These are phyloP conservation scores for Pseudorasbora parva DNA, from an alignment of 2,113 vertebrate genomes.

Conservation along the genomic window DNA sequence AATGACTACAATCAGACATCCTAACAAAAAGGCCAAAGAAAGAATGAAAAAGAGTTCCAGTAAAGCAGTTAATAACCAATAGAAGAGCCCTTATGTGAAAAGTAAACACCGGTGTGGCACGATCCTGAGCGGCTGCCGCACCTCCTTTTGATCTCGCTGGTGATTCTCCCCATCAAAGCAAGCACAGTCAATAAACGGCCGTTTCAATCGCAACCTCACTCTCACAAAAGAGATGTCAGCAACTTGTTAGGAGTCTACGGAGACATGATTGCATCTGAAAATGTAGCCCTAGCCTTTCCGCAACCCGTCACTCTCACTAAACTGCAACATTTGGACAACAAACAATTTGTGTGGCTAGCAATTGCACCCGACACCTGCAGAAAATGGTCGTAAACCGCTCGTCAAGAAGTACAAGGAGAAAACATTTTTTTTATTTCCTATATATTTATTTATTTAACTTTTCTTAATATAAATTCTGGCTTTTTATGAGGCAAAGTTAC, in stretches of 20 bases:
- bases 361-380: background rate
- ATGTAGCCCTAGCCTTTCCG: background rate
- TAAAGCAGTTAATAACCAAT: constrained; percentile 60
- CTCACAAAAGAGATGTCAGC: constrained; percentile 52
- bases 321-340: constrained; percentile 32
- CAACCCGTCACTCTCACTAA: constrained; percentile 30
- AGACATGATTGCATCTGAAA: constrained; percentile 31
- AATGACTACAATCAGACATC: constrained; percentile 59
- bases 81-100: constrained; percentile 57
- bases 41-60: constrained; percentile 57
- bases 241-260: constrained; percentile 18
- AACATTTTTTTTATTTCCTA: too few species aligned
- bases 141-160: constrained; percentile 54
- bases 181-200: constrained; percentile 49
- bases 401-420: background rate
- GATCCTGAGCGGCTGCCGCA: constrained; percentile 23
- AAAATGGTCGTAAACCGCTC: background rate
- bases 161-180: constrained; percentile 53
- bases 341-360: background rate
- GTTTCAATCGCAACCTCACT: constrained; percentile 34
- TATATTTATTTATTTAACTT: background rate
- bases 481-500: background rate
- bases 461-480: background rate
- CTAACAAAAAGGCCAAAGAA: constrained; percentile 63
- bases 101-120: constrained; percentile 50